Percentiles rank a stretch among this genome's conserved stretches.
Conservation (phyloP, 1,140 invertebrate species). For the Heterodera schachtii region DNA sequence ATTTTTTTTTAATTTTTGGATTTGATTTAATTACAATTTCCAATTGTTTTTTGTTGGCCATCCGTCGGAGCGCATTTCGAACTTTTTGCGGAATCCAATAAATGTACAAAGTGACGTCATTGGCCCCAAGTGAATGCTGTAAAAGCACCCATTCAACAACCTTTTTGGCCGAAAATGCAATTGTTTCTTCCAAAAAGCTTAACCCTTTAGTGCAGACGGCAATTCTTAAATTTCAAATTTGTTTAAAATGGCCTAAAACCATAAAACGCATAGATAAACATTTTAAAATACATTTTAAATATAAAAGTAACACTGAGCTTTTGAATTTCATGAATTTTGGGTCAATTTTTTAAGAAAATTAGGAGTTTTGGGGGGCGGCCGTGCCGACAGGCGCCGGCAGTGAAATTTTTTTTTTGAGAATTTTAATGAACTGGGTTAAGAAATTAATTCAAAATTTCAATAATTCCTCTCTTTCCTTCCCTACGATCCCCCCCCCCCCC, state of each 20-base stretch:
- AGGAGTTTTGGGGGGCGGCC: no score
- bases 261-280: no score
- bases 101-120: conserved; percentile 89
- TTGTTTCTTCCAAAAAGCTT: conserved; percentile 86
- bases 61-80: conserved; percentile 78
- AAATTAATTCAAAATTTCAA: no score
- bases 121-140: conserved; percentile 80
- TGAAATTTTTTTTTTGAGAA: no score
- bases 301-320: no score
- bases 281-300: no score
- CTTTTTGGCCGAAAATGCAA: conserved; percentile 61
- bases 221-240: conserved; percentile 66
- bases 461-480: no score
- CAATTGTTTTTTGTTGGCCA: conserved; percentile 76
- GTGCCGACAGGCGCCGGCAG: no score
- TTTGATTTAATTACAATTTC: conserved; percentile 69
- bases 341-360: no score
- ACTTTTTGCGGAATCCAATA: conserved; percentile 87
- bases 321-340: conserved; percentile 3
- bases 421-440: no score
- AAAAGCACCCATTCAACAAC: conserved; percentile 93
- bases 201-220: conserved; percentile 92
- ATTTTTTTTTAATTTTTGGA: conserved; percentile 25
- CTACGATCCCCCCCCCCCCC: no score
- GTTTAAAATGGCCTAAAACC: no score